phyloP scores from a whole-genome alignment of 2,113 vertebrate genomes.

The Odocoileus hemionus region DNA sequence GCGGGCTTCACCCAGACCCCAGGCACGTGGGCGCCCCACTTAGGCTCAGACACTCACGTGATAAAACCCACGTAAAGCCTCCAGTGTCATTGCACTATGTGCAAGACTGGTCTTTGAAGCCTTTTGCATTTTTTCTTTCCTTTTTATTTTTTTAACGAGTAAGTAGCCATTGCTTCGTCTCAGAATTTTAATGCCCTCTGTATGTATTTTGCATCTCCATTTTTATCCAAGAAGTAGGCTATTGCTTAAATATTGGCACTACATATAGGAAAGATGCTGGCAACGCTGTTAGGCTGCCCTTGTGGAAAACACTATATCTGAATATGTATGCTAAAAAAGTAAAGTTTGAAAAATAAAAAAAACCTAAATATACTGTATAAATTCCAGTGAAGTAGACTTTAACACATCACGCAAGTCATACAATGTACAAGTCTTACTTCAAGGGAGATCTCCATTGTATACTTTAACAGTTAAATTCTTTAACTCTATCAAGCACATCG shows the following conservation, averaged over 20 bases:
- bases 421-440: background rate
- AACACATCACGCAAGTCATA: background rate
- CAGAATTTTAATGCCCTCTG: background rate
- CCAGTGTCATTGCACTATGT: background rate
- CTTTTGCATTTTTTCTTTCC: background rate
- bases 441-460: background rate
- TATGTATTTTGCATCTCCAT: too few relatives aligned
- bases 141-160: background rate
- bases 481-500: background rate
- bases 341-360: background rate
- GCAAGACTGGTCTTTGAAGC: background rate
- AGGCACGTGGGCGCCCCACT: fast-evolving
- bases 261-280: background rate
- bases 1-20: fast-evolving
- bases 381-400: background rate
- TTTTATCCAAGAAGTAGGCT: background rate
- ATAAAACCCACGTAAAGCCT: background rate
- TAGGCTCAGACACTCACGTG: fast-evolving
- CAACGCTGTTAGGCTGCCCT: background rate
- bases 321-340: background rate
- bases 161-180: background rate
- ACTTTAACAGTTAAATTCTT: background rate
- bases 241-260: background rate
- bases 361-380: background rate
- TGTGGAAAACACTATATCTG: background rate